Conservation (phyloP, 2,113 vertebrate species). For the Ammodramus savannarum region DNA sequence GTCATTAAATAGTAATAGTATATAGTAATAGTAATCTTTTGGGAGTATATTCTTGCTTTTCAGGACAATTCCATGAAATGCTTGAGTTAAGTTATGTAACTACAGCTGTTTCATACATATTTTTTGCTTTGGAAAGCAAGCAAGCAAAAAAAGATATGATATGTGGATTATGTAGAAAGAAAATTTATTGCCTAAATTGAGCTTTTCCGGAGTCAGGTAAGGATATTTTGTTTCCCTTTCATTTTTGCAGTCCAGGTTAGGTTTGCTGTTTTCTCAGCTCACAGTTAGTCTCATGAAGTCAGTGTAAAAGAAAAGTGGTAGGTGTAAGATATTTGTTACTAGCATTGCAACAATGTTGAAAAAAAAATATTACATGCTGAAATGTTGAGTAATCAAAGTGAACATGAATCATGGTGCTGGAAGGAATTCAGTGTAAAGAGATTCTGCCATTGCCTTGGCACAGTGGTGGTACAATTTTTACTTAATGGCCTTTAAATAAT, state of each 20-base stretch:
- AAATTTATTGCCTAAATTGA: neutral
- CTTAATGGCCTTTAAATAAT: neutral
- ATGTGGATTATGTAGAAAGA: neutral
- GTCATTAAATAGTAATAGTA: slow-evolving; percentile 14
- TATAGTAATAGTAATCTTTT: neutral
- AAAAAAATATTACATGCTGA: neutral
- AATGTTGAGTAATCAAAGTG: neutral
- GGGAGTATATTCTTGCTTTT: neutral
- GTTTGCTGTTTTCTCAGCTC: neutral
- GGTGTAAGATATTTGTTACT: neutral
- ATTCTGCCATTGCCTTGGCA: neutral
- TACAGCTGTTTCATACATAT: neutral
- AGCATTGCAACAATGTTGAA: neutral
- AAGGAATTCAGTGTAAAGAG: neutral
- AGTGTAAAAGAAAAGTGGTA: neutral
- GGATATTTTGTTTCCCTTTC: neutral
- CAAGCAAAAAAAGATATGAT: neutral
- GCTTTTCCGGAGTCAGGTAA: neutral
- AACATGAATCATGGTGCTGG: neutral
- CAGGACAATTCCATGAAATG: neutral
- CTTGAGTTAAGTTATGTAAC: neutral
- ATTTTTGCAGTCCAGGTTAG: neutral
- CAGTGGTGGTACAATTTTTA: neutral
- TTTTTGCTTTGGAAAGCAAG: neutral
- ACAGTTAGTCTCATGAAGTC: neutral